These are phyloP conservation scores for Apus apus DNA, from an alignment of 2,113 vertebrate genomes.

Conservation along the genomic window DNA sequence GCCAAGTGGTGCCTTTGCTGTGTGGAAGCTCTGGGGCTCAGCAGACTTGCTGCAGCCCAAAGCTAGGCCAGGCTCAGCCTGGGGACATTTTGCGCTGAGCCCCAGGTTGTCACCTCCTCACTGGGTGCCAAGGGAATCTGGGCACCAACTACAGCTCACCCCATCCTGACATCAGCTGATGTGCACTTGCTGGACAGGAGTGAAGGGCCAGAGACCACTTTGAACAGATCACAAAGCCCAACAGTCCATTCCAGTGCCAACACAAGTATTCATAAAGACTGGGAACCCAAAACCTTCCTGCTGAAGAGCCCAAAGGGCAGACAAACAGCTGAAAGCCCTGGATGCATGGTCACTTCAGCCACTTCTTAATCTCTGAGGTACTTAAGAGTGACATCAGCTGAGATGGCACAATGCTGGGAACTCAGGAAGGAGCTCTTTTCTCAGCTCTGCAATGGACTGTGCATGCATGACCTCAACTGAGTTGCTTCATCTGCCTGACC, in stretches of 20 bases:
- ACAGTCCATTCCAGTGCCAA: accelerated
- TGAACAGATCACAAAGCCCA: accelerated
- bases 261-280: accelerated
- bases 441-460: not conserved
- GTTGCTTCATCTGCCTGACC: not conserved
- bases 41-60: not conserved
- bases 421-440: not conserved
- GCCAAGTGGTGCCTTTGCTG: not conserved
- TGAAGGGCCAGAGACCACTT: accelerated
- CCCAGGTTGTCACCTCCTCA: not conserved
- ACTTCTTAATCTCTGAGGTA: not conserved
- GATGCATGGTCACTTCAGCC: accelerated
- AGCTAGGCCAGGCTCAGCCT: not conserved
- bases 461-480: not conserved
- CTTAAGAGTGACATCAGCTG: not conserved
- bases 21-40: not conserved
- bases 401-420: not conserved
- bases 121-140: not conserved
- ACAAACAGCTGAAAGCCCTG: not conserved
- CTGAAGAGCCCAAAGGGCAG: not conserved
- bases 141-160: not conserved
- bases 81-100: not conserved
- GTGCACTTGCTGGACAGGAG: not conserved
- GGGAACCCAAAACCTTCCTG: not conserved
- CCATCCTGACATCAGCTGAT: not conserved